phyloP scores from a whole-genome alignment of 2,113 vertebrate species.

The Oostethus manadensis region DNA sequence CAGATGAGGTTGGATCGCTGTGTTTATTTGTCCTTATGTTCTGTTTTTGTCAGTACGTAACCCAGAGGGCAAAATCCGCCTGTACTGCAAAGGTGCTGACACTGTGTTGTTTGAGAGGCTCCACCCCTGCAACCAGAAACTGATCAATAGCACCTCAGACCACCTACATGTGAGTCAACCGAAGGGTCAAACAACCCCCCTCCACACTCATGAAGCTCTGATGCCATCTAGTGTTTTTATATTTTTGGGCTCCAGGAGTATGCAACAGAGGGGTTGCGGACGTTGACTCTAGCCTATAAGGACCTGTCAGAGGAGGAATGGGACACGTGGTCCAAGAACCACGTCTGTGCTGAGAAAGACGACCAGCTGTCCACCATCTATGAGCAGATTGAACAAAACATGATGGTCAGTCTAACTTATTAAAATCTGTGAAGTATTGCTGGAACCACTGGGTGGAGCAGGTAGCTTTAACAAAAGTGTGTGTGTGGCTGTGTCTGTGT shows the following conservation, averaged over 20 bases:
- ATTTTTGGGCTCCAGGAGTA: neutral
- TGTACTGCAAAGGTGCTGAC: slow-evolving; percentile 96
- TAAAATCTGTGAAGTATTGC: neutral
- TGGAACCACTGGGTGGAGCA: no score
- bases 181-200: neutral
- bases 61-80: slow-evolving; percentile 83
- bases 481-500: slow-evolving; percentile 15
- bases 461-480: neutral
- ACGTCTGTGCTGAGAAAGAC: slow-evolving; percentile 73
- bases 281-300: slow-evolving; percentile 83
- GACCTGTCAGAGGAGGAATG: slow-evolving; percentile 87
- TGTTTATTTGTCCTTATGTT: neutral
- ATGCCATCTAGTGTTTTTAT: slow-evolving; percentile 51
- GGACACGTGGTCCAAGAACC: slow-evolving; percentile 76
- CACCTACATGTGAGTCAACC: slow-evolving; percentile 83
- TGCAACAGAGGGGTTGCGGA: slow-evolving; percentile 53
- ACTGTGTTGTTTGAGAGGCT: slow-evolving; percentile 86
- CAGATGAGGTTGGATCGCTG: neutral
- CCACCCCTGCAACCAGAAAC: slow-evolving; percentile 73
- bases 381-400: slow-evolving; percentile 86
- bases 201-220: neutral
- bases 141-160: slow-evolving; percentile 79
- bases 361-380: slow-evolving; percentile 83
- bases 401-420: slow-evolving; percentile 75
- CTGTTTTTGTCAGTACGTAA: slow-evolving; percentile 74